These are phyloP conservation scores for Teleogryllus occipitalis DNA, from an alignment of 1,140 invertebrate species.

Conservation along the genomic window DNA sequence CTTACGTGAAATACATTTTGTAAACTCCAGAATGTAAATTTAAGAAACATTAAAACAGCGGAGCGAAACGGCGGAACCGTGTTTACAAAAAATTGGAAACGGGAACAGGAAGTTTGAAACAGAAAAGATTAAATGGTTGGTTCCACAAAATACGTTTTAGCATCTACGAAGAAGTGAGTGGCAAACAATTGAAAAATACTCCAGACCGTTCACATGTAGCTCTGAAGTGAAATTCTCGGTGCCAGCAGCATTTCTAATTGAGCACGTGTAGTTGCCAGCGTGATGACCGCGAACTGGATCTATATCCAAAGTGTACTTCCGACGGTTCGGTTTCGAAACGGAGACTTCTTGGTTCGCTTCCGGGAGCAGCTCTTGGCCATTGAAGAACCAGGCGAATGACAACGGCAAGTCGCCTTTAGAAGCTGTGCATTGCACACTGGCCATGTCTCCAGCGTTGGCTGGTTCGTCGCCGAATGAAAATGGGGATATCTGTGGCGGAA, in stretches of 20 bases:
- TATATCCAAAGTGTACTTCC: slow-evolving; percentile 35
- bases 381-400: slow-evolving; percentile 67
- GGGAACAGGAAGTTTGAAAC: neutral
- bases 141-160: too few relatives aligned
- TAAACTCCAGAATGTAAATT: too few relatives aligned
- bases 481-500: slow-evolving; percentile 52
- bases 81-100: neutral
- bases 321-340: slow-evolving; percentile 33
- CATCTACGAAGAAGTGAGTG: too few relatives aligned
- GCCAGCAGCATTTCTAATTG: slow-evolving; percentile 58
- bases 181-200: slow-evolving; percentile 28
- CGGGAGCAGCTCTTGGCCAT: slow-evolving; percentile 39
- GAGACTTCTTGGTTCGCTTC: slow-evolving; percentile 20
- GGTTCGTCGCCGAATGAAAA: slow-evolving; percentile 44
- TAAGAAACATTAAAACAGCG: too few relatives aligned
- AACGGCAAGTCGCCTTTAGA: slow-evolving; percentile 76
- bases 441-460: slow-evolving; percentile 57
- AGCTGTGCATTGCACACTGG: slow-evolving; percentile 63
- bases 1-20: too few relatives aligned
- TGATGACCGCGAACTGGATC: slow-evolving; percentile 31
- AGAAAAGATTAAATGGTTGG: neutral
- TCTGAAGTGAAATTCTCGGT: slow-evolving; percentile 52
- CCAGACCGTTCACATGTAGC: slow-evolving; percentile 65
- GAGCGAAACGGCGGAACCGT: neutral
- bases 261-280: slow-evolving; percentile 26